Percentiles rank a stretch among this genome's conserved stretches.
These are phyloP conservation scores for Myoxocephalus aenaeus DNA, from an alignment of 2,797 vertebrate genomes.

Conservation along the genomic window DNA sequence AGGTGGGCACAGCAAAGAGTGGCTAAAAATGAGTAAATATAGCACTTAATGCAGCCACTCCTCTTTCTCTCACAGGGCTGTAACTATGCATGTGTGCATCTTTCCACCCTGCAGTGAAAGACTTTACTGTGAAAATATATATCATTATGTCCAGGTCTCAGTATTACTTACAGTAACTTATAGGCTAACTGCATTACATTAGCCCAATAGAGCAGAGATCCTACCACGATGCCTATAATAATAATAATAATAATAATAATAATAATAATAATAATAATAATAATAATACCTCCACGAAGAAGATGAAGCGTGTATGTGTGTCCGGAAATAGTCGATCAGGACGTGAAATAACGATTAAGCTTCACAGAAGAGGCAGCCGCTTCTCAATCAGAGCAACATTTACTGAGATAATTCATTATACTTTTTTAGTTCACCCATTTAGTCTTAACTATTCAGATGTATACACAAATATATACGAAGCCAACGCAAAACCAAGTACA, in stretches of 20 bases:
- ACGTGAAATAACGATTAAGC: not conserved
- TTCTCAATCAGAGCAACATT: conserved; percentile 2
- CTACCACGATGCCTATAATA: conserved; percentile 1
- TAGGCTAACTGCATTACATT: not conserved
- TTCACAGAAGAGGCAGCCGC: not conserved
- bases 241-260: conserved; percentile 17
- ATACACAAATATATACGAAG: not conserved
- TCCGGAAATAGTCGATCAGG: not conserved
- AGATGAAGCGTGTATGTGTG: not conserved
- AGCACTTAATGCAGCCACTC: conserved; percentile 51
- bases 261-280: conserved; percentile 17
- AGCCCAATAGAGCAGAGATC: conserved; percentile 10
- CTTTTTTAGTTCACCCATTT: not conserved
- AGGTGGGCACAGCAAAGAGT: conserved; percentile 51
- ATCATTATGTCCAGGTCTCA: conserved; percentile 7
- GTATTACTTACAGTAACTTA: not conserved
- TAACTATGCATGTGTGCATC: conserved; percentile 7
- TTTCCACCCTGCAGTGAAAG: conserved; percentile 7
- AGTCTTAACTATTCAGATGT: not conserved
- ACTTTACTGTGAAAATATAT: not conserved
- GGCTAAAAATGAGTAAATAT: conserved; percentile 67
- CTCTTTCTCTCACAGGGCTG: conserved; percentile 29
- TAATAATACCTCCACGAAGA: not conserved
- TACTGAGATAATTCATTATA: not conserved
- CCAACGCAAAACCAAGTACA: not conserved